A percentile compares a stretch with the other conserved stretches of the same genome.
Conservation (phyloP, 1,140 invertebrate genomes). For the Cyrtorhinus lividipennis region DNA sequence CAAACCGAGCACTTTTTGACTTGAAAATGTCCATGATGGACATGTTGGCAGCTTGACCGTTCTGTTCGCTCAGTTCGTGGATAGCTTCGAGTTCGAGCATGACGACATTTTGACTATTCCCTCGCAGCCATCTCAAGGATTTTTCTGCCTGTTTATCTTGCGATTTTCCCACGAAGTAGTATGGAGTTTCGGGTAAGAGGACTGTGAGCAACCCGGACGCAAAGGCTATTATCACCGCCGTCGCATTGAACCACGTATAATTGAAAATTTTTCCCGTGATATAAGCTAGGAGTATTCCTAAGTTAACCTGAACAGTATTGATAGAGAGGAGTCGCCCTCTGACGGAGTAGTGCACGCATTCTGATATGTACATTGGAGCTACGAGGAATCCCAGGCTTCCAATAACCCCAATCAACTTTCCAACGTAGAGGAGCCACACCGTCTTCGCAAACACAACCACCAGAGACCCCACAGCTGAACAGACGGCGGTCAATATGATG, state of each 20-base stretch:
- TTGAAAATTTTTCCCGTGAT: neutral
- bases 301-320: neutral
- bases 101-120: too few species aligned
- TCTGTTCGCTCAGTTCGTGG: too few species aligned
- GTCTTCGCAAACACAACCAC: neutral
- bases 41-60: too few species aligned
- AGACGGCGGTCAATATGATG: neutral
- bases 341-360: neutral
- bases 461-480: neutral
- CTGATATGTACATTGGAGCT: neutral
- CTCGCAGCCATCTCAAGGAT: neutral
- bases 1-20: too few species aligned
- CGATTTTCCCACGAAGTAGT: neutral
- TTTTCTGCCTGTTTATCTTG: neutral
- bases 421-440: neutral
- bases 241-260: neutral
- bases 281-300: neutral
- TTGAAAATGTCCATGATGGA: too few species aligned
- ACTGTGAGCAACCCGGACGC: neutral
- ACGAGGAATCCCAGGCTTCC: neutral
- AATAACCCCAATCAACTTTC: neutral
- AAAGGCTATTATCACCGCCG: neutral
- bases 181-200: neutral
- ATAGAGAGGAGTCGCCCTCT: neutral
- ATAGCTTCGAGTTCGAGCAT: too few species aligned